Base-by-base conservation (phyloP, 2,113 vertebrate genomes). In the Microcebus tavaratra region DNA sequence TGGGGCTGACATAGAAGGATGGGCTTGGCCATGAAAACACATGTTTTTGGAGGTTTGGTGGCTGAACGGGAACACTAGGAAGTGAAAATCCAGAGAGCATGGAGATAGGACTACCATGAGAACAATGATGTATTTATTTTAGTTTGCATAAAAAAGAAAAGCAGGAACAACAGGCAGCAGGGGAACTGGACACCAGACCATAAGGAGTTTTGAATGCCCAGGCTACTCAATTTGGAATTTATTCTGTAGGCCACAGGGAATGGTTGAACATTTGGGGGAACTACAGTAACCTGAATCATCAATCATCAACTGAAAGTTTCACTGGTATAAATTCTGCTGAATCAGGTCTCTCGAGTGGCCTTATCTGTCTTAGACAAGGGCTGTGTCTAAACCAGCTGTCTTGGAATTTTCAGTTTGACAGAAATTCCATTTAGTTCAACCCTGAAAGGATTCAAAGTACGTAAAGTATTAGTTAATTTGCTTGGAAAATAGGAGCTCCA, bases 341-440 rank as follows among this genome's bases (percentile, higher is more conserved):
- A 48, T 73, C 55, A 89, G 81, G 36, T 48, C 23, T n/a, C 80
- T 0, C 36, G 68, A 57, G 31, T 70, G 31, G 48, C 67, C 48
- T 63, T 76, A 70, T 39, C 36, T 48, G 42, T 55, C 15, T 78
- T 39, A 81, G 67, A 75, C 36, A 34, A 97, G 53, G 50, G 6
- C 45, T 91, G 53, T n/a, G 42, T 95, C 87, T 88, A 88, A 81
- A 73, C 23, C 13, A 90, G 31, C 11, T 92, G 85, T 85, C 36
- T 76, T 65, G 55, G 31, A 88, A 75, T 95, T 7, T 31, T 75
- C 57, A 57, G 6, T 31, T 42, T 85, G 45, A 88, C 21, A 80
- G 75, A 53, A 67, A 90, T 82, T 76, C n/a, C 39, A 63, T 55
- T 67, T 81, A 93, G 27, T 50, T 82, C 12, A 85, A 34, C 67